phyloP scores from a whole-genome alignment of 2,113 vertebrate genomes.

The Orientallactaga bullata region DNA sequence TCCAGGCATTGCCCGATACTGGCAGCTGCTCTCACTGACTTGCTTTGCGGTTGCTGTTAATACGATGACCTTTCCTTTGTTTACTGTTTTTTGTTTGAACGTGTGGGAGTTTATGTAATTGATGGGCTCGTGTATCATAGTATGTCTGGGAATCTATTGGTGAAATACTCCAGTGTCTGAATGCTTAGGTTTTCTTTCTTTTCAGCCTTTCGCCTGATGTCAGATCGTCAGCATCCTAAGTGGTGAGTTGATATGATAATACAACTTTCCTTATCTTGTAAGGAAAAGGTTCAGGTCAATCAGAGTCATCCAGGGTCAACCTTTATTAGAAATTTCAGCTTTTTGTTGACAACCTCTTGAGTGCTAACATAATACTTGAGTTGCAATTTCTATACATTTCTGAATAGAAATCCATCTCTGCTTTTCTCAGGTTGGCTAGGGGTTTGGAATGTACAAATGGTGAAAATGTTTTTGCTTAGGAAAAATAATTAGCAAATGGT shows the following conservation, averaged over 20 bases:
- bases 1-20: slow-evolving; percentile 24
- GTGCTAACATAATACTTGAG: neutral
- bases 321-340: slow-evolving; percentile 24
- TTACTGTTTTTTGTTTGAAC: slow-evolving; percentile 71
- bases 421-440: neutral
- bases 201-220: neutral
- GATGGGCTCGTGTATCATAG: slow-evolving; percentile 52
- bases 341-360: slow-evolving; percentile 54
- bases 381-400: slow-evolving; percentile 20
- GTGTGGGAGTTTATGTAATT: slow-evolving; percentile 67
- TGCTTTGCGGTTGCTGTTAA: slow-evolving; percentile 31
- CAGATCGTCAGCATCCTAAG: neutral
- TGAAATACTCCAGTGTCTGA: neutral
- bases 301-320: neutral
- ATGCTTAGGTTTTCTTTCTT: slow-evolving; percentile 8
- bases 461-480: slow-evolving; percentile 16
- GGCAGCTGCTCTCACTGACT: slow-evolving; percentile 49
- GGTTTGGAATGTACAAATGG: slow-evolving; percentile 5
- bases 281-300: slow-evolving; percentile 53
- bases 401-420: neutral
- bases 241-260: slow-evolving; percentile 47
- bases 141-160: slow-evolving; percentile 44
- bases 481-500: slow-evolving; percentile 36
- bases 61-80: slow-evolving; percentile 66
- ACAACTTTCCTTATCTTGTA: slow-evolving; percentile 56